Conservation (phyloP, 1,140 invertebrate genomes). For the Drosophila bifasciata region DNA sequence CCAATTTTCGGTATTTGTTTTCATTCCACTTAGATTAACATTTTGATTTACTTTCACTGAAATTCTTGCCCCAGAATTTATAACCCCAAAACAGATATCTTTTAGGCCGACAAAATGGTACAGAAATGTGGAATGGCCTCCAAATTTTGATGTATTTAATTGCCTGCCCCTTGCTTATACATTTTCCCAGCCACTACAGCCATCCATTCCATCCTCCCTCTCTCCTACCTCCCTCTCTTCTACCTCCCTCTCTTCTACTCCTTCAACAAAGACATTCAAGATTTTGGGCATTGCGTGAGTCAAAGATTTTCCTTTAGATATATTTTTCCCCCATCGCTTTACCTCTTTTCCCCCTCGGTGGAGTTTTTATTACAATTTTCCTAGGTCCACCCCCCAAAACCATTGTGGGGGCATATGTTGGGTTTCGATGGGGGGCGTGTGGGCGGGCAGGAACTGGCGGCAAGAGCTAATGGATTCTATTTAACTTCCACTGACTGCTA, state of each 20-base stretch:
- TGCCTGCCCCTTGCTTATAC: constrained; percentile 30
- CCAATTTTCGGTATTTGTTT: not conserved
- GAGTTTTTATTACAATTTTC: constrained; percentile 74
- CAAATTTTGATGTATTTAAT: constrained; percentile 65
- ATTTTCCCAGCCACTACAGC: too few species aligned
- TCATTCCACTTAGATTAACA: constrained; percentile 21
- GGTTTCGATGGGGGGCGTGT: not conserved
- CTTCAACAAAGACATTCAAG: constrained; percentile 28
- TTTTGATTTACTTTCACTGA: constrained; percentile 14
- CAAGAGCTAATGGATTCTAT: constrained; percentile 83
- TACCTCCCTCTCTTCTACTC: too few species aligned
- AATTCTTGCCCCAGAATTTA: not conserved
- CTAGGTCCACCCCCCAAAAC: constrained; percentile 17
- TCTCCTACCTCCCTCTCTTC: too few species aligned
- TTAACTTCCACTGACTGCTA: constrained; percentile 83
- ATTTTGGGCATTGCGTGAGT: constrained; percentile 65
- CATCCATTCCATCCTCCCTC: too few species aligned
- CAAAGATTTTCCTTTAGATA: constrained; percentile 25
- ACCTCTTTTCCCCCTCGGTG: constrained; percentile 10
- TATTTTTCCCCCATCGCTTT: constrained; percentile 9
- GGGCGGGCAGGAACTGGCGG: constrained; percentile 48
- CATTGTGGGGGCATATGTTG: not conserved
- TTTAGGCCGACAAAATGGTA: too few species aligned
- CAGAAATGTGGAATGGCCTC: not conserved
- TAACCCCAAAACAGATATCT: constrained; percentile 19